A percentile compares a stretch with the other conserved stretches of the same genome.
phyloP scores from a whole-genome alignment of 2,888 invertebrate species.

The Myopa tessellatipennis region DNA sequence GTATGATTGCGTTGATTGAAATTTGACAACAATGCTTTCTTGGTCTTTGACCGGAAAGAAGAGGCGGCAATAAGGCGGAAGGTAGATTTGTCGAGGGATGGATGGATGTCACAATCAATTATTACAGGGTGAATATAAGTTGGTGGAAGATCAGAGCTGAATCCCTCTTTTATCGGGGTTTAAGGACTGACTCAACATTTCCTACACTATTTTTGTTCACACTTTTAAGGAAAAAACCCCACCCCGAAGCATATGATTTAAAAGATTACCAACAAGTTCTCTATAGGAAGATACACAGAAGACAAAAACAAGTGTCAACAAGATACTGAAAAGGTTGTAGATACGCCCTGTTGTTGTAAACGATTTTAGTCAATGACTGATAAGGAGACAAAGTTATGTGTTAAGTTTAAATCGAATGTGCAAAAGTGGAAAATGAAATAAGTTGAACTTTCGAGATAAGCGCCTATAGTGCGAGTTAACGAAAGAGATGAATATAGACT shows the following conservation, averaged over 20 bases:
- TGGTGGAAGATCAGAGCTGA: too few relatives aligned
- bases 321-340: constrained; percentile 11
- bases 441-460: background rate
- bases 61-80: background rate
- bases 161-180: background rate
- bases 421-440: background rate
- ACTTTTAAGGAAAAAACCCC: background rate
- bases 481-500: background rate
- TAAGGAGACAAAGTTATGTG: background rate
- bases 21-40: constrained; percentile 26
- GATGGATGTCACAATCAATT: background rate
- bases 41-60: background rate
- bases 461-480: background rate
- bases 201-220: background rate
- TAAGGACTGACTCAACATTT: background rate
- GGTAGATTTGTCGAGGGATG: background rate
- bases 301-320: constrained; percentile 9
- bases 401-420: background rate
- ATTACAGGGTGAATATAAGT: background rate
- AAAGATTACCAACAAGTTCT: background rate
- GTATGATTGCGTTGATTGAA: constrained; percentile 9
- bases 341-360: constrained; percentile 2
- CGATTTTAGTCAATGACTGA: background rate
- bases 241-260: background rate
- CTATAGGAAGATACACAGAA: background rate